Evolutionary conservation across 2,797 vertebrate species (phyloP), one percentile per base, ranked within the genome.

Genomic region (Vireo griseus): DNA sequence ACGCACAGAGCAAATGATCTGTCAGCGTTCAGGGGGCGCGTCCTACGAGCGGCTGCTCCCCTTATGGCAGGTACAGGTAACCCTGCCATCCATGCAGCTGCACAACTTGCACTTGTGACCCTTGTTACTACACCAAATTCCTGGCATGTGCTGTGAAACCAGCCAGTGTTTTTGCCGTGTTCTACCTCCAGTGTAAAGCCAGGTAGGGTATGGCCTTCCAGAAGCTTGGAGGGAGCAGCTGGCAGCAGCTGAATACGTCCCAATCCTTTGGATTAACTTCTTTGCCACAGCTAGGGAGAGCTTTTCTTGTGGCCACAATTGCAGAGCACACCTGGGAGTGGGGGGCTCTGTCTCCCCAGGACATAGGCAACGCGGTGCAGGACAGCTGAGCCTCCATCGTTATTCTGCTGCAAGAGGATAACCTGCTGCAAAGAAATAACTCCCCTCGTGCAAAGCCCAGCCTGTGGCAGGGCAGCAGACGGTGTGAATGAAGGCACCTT

Each of bases 341-440:
- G 51, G 37, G 37, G 10, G 16, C 50, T 68, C 47, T 29, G 58
- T 21, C 40, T 54, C 6, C 20, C 8, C 22, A 3, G 6, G 0
- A 1, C 26, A 9, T 0, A 0, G 54, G 44, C 65, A n/a, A 35
- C 2, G 0, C 0, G 0, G 62, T 0, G 0, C 22, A 15, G 55
- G 50, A 14, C 50, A 25, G 45, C 3, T 0, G 18, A 5, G 42
- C 9, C 9, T 39, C 42, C 0, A 0, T 0, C 1, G 37, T 37
- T 29, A 5, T 19, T 55, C 39, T 83, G 71, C 75, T 77, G 62
- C 24, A 33, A 12, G 21, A 68, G 22, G 11, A 28, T 16, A 22
- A n/a, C 20, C 37, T 73, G 68, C 80, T 80, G 71, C 66, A 29
- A 18, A 44, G 85, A 37, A 63, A 18, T 29, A 12, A 29, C 33